phyloP scores from a whole-genome alignment of 2,113 vertebrate genomes.

The Ceyx melanurus region DNA sequence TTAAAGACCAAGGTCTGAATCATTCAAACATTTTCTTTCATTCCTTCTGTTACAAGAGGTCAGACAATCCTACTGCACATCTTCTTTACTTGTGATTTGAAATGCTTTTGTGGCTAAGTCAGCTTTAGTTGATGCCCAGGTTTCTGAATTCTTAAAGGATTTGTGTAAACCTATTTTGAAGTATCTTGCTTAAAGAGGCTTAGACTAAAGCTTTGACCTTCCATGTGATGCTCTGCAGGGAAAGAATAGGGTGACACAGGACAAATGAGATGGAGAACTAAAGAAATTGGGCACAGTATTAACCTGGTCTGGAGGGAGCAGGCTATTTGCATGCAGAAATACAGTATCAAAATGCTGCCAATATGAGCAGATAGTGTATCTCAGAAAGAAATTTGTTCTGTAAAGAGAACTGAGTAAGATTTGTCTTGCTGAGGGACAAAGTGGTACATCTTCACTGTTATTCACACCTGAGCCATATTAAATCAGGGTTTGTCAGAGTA shows the following conservation, averaged over 20 bases:
- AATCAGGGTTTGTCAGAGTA: not conserved
- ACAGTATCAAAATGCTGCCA: not conserved
- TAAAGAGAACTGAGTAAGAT: not conserved
- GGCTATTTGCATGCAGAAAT: not conserved
- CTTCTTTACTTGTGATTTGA: constrained; percentile 25
- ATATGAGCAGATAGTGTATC: not conserved
- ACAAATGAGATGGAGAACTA: not conserved
- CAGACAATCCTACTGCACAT: not conserved
- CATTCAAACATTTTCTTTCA: not conserved
- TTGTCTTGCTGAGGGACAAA: not conserved
- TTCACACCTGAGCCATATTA: not conserved
- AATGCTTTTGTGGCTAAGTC: constrained; percentile 23
- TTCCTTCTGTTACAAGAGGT: not conserved
- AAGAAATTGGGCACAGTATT: not conserved
- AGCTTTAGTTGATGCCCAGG: constrained; percentile 14
- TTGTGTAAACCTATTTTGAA: constrained; percentile 59
- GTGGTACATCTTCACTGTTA: not conserved
- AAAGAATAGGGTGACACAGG: not conserved
- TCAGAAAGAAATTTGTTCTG: not conserved
- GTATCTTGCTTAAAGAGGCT: constrained; percentile 37
- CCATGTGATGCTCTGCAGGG: not conserved
- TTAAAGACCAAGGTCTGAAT: not conserved
- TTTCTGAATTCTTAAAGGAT: constrained; percentile 59
- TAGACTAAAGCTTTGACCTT: constrained; percentile 49
- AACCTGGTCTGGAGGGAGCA: not conserved